Percentiles rank a stretch among this genome's conserved stretches.
These are phyloP conservation scores for Phycodurus eques DNA, from an alignment of 2,113 vertebrate species.

Conservation along the genomic window DNA sequence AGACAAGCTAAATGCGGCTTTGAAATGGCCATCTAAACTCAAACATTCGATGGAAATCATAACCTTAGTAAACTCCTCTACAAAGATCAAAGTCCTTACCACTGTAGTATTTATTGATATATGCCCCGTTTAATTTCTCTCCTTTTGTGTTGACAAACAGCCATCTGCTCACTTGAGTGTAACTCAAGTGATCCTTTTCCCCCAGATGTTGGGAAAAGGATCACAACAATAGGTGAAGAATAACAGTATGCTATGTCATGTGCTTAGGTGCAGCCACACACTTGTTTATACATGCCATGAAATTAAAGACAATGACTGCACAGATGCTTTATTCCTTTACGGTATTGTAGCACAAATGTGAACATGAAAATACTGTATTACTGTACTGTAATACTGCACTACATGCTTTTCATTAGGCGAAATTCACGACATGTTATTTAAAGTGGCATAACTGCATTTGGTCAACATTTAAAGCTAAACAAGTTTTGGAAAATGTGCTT, in stretches of 20 bases:
- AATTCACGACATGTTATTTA: too few species aligned
- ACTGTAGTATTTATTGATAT: slow-evolving; percentile 29
- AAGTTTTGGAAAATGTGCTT: too few species aligned
- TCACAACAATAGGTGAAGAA: slow-evolving; percentile 47
- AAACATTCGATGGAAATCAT: neutral
- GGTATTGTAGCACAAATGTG: neutral
- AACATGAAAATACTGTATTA: too few species aligned
- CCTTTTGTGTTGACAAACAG: slow-evolving; percentile 41
- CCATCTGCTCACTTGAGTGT: slow-evolving; percentile 41
- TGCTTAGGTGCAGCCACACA: slow-evolving; percentile 25
- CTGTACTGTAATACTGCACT: too few species aligned
- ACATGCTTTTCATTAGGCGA: too few species aligned
- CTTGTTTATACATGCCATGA: slow-evolving; percentile 31
- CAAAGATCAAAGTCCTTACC: slow-evolving; percentile 34
- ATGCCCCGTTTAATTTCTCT: slow-evolving; percentile 27
- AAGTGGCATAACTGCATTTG: too few species aligned
- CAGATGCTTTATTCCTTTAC: neutral
- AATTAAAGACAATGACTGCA: slow-evolving; percentile 4
- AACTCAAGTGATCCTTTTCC: too few species aligned
- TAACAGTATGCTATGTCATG: slow-evolving; percentile 32
- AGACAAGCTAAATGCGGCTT: neutral
- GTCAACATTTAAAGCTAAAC: too few species aligned
- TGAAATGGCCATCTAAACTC: neutral
- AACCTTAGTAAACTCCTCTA: slow-evolving; percentile 17
- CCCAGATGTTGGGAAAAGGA: slow-evolving; percentile 40